Base-by-base conservation (phyloP, 1,140 invertebrate genomes). In the Listronotus bonariensis region DNA sequence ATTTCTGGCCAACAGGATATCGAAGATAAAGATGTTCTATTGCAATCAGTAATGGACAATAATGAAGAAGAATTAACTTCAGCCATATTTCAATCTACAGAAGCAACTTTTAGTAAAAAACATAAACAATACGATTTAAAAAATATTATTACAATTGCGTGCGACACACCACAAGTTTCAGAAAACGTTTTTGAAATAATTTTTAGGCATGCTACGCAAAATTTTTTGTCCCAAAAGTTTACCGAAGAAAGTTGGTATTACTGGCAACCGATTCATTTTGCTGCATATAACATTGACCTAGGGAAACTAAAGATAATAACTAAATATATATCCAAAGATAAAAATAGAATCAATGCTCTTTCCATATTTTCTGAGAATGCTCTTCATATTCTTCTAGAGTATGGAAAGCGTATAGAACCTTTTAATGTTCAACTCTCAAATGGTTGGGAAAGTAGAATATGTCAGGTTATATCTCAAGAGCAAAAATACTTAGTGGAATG, bases 211-310 rank as follows among this genome's bases (percentile, higher is more conserved):
- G 17, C 52, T 8, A 46, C 43, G 9, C 17, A 49, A 5, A 41
- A 57, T 3, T 62, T 51, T 26, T 12, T 4, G 1, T 15, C 18
- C 6, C 34, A 45, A 8, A 60, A 69, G 8, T 59, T 54, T 14
- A 38, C 60, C 11, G 53, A 68, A 43, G 32, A 46, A 10, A 40
- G 34, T 1, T 69, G 63, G 61, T 72, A 68, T 41, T 67, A 63
- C 12, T 72, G 68, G 68, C 68, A 66, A 46, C 61, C 70, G 1
- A 51, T 72, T 10, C 70, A 72, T 41, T 72, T 62, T 56, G 65
- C 62, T 15, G 68, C 68, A 8, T 55, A 52, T 38, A 41, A 26
- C 7, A 18, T 48, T 3, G 15, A 70, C 41, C 7, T 31, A 0
- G 56, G 36, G 17, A 69, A 70, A 51, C 45, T 70, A 1, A 31